Evolutionary conservation across 2,888 invertebrate genomes (phyloP).

Genomic region (Gerosis bhagava): DNA sequence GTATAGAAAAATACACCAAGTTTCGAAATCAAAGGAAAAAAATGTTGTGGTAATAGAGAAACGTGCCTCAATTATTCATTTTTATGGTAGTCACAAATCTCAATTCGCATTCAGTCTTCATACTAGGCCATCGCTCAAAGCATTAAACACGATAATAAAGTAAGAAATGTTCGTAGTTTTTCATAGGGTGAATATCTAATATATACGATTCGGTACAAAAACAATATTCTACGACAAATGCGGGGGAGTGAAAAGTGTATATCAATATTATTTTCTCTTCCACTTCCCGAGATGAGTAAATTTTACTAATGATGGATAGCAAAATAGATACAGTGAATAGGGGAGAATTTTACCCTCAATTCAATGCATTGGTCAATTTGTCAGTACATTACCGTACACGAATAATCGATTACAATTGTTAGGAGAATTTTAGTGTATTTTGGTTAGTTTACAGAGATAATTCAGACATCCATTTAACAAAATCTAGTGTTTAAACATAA

Average conservation of each 20-base stretch:
- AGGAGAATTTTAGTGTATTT: no score
- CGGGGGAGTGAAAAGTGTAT: conserved; percentile 46
- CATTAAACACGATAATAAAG: conserved; percentile 53
- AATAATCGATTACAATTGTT: conserved; percentile 11
- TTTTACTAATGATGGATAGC: conserved; percentile 30
- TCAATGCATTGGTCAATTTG: conserved; percentile 39
- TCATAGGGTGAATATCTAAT: conserved; percentile 68
- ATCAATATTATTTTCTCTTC: conserved; percentile 45
- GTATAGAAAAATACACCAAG: no score
- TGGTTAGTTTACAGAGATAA: no score
- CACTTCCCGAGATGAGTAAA: conserved; percentile 39
- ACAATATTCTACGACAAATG: conserved; percentile 41
- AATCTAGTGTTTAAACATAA: no score
- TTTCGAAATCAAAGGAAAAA: no score
- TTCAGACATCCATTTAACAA: no score
- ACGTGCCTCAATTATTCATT: conserved; percentile 17
- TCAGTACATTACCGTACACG: conserved; percentile 37
- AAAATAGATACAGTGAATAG: conserved; percentile 26
- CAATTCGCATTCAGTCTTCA: conserved; percentile 57
- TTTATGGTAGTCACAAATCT: conserved; percentile 52
- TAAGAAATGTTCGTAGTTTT: conserved; percentile 43
- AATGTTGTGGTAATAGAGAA: no score
- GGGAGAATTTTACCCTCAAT: conserved; percentile 19
- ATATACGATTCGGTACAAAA: conserved; percentile 39
- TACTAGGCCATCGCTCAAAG: conserved; percentile 57